A percentile compares a stretch with the other conserved stretches of the same genome.
Evolutionary conservation across 2,888 invertebrate genomes (phyloP).

Genomic region (Lagria hirta): DNA sequence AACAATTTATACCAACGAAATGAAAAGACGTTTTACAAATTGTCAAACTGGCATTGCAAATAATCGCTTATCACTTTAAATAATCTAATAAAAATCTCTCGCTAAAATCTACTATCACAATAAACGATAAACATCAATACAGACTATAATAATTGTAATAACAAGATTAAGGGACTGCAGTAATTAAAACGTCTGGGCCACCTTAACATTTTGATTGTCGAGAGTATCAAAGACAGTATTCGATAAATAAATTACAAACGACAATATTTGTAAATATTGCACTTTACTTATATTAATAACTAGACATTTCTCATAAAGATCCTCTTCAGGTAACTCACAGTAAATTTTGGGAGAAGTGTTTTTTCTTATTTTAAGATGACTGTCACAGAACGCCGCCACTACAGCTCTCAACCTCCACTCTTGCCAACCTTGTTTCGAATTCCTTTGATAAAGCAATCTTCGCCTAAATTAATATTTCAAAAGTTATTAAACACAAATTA

Average conservation of each 20-base stretch:
- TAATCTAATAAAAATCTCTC: slow-evolving; percentile 20
- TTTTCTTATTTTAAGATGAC: slow-evolving; percentile 17
- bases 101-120: slow-evolving; percentile 47
- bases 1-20: too few relatives aligned
- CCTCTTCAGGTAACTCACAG: slow-evolving; percentile 23
- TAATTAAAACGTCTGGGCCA: slow-evolving; percentile 28
- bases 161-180: slow-evolving; percentile 35
- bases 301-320: slow-evolving; percentile 17
- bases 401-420: slow-evolving; percentile 49
- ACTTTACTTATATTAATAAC: slow-evolving; percentile 25
- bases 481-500: not conserved
- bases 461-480: slow-evolving; percentile 41
- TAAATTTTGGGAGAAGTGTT: slow-evolving; percentile 21
- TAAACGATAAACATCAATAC: slow-evolving; percentile 46
- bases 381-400: slow-evolving; percentile 36
- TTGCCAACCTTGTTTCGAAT: slow-evolving; percentile 51
- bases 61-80: slow-evolving; percentile 20
- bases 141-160: slow-evolving; percentile 33
- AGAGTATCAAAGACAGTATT: slow-evolving; percentile 37
- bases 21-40: slow-evolving; percentile 11
- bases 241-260: slow-evolving; percentile 25
- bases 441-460: slow-evolving; percentile 50
- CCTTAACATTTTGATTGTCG: slow-evolving; percentile 39
- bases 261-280: slow-evolving; percentile 31
- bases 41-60: too few relatives aligned